Conservation (phyloP, 2,113 vertebrate genomes). For the Stigmatopora argus region DNA sequence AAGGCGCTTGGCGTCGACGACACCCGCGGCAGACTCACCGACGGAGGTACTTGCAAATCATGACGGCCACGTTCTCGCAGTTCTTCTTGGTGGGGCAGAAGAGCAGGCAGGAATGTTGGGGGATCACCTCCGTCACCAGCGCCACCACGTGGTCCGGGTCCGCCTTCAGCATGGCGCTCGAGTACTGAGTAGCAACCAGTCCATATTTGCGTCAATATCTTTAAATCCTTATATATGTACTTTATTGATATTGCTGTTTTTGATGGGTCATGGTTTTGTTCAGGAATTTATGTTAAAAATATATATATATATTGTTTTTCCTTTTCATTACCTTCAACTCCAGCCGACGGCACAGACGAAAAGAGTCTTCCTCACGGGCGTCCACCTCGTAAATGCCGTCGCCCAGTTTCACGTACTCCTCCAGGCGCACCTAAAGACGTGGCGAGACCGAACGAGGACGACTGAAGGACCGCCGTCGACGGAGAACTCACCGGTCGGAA, state of each 20-base stretch:
- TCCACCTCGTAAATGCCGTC: slow-evolving; percentile 83
- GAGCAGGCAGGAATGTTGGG: slow-evolving; percentile 84
- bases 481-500: slow-evolving; percentile 83
- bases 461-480: background rate
- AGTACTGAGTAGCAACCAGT: slow-evolving; percentile 38
- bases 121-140: slow-evolving; percentile 91
- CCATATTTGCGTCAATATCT: background rate
- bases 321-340: slow-evolving; percentile 75
- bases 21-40: slow-evolving; percentile 69
- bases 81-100: slow-evolving; percentile 98
- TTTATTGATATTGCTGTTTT: too few species aligned
- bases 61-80: slow-evolving; percentile 91
- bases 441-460: too few species aligned
- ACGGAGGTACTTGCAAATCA: slow-evolving; percentile 90
- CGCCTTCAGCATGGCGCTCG: slow-evolving; percentile 77
- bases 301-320: too few species aligned
- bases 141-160: slow-evolving; percentile 93
- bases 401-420: slow-evolving; percentile 85
- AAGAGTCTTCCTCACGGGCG: slow-evolving; percentile 73
- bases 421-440: slow-evolving; percentile 81
- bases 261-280: too few species aligned
- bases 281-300: too few species aligned
- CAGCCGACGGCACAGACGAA: slow-evolving; percentile 79
- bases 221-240: too few species aligned
- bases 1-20: too few species aligned